Evolutionary conservation across 2,888 invertebrate genomes (phyloP).

Genomic region (Lepidochitona cinerea): DNA sequence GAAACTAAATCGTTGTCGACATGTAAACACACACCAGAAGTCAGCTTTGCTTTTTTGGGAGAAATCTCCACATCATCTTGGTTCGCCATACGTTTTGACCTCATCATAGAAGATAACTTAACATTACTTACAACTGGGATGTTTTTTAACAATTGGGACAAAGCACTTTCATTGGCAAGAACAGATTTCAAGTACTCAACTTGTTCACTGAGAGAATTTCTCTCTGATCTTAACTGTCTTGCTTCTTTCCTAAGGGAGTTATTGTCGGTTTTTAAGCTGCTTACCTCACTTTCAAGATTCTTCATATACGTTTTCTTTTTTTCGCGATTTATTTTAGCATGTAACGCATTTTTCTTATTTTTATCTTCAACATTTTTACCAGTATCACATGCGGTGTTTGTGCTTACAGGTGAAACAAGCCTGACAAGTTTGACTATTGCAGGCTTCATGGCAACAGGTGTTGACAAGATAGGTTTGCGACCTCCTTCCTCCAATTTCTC

Average conservation of each 20-base stretch:
- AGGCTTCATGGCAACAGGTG: not conserved
- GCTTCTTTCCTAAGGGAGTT: conserved; percentile 31
- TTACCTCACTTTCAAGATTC: conserved; percentile 52
- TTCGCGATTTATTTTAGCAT: conserved; percentile 61
- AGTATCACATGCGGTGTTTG: not conserved
- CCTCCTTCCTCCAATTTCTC: too few species aligned
- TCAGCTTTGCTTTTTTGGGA: conserved; percentile 15
- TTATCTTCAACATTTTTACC: conserved; percentile 46
- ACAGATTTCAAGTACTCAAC: conserved; percentile 61
- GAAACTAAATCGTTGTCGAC: conserved; percentile 56
- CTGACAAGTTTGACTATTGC: not conserved
- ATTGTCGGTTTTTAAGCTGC: conserved; percentile 44
- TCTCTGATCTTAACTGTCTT: conserved; percentile 27
- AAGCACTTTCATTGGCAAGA: conserved; percentile 61
- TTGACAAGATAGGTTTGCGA: not conserved
- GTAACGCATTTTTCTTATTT: conserved; percentile 58
- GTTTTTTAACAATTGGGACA: conserved; percentile 57
- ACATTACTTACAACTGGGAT: conserved; percentile 55
- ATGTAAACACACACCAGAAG: conserved; percentile 64
- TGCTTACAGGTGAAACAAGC: not conserved
- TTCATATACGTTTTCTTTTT: conserved; percentile 64
- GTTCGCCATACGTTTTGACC: conserved; percentile 40
- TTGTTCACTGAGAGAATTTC: conserved; percentile 48
- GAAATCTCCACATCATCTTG: conserved; percentile 41
- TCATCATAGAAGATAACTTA: conserved; percentile 46